Percentiles rank a stretch among this genome's conserved stretches.
These are phyloP conservation scores for Drosophila eugracilis DNA, from an alignment of 1,140 invertebrate genomes.

Conservation along the genomic window DNA sequence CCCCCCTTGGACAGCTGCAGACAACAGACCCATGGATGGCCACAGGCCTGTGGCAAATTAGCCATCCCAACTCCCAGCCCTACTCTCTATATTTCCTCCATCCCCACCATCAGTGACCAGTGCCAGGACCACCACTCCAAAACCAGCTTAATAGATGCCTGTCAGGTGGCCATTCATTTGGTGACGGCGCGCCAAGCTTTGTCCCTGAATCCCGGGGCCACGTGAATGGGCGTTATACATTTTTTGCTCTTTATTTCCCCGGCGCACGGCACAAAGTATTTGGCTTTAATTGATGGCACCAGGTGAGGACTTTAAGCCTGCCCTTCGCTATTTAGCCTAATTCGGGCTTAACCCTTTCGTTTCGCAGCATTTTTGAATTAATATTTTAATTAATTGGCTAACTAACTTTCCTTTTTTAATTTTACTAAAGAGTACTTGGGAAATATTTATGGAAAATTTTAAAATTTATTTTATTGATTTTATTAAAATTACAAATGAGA, in stretches of 20 bases:
- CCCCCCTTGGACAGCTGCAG: slow-evolving; percentile 12
- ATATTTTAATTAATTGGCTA: neutral
- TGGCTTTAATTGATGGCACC: slow-evolving; percentile 58
- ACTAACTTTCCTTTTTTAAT: neutral
- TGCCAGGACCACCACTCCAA: neutral
- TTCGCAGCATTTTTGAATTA: neutral
- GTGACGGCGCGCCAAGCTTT: slow-evolving; percentile 24
- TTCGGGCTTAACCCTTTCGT: slow-evolving; percentile 4
- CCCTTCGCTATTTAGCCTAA: slow-evolving; percentile 18
- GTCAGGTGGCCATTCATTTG: slow-evolving; percentile 70
- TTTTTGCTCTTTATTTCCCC: slow-evolving; percentile 50
- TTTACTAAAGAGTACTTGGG: neutral
- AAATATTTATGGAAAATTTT: no score
- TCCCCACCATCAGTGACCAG: neutral
- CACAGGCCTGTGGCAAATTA: slow-evolving; percentile 56
- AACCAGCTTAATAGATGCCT: slow-evolving; percentile 45
- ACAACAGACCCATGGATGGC: slow-evolving; percentile 18
- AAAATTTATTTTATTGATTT: no score
- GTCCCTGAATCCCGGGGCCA: slow-evolving; percentile 41
- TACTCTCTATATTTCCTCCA: neutral
- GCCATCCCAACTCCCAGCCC: slow-evolving; percentile 9
- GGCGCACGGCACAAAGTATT: slow-evolving; percentile 51
- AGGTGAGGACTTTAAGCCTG: slow-evolving; percentile 39
- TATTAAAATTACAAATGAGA: no score
- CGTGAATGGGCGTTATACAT: slow-evolving; percentile 37